Percentiles rank a stretch among this genome's conserved stretches.
Conservation (phyloP, 92 coral and sea anemone species). For the Siderastrea siderea region DNA sequence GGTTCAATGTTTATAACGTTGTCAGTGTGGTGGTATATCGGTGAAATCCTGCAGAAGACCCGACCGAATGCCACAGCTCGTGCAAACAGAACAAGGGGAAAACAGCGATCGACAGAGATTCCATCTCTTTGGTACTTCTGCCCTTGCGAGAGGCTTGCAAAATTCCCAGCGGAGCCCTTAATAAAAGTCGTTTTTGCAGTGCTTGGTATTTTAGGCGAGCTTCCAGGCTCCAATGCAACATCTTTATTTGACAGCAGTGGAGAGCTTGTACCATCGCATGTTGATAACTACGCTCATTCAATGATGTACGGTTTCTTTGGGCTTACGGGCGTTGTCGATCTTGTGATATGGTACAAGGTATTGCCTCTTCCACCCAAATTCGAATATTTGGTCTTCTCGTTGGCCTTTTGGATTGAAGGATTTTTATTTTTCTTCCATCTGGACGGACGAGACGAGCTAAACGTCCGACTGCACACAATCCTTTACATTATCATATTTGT, state of each 20-base stretch:
- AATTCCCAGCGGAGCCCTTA: constrained; percentile 53
- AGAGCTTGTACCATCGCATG: background rate
- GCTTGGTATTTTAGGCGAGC: constrained; percentile 49
- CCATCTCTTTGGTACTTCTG: constrained; percentile 26
- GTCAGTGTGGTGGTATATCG: constrained; percentile 64
- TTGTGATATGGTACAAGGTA: constrained; percentile 32
- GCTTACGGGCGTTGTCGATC: constrained; percentile 59
- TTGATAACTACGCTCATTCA: constrained; percentile 55
- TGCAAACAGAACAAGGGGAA: background rate
- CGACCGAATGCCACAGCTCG: background rate
- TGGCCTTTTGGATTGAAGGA: constrained; percentile 71
- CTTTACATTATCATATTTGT: constrained; percentile 59
- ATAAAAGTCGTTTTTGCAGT: constrained; percentile 33
- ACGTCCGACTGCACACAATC: constrained; percentile 69
- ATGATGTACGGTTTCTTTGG: constrained; percentile 70
- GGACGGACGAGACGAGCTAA: constrained; percentile 67
- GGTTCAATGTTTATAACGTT: constrained; percentile 40
- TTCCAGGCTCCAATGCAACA: background rate
- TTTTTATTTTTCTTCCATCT: constrained; percentile 63
- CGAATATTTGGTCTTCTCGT: constrained; percentile 46
- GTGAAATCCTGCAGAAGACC: constrained; percentile 19
- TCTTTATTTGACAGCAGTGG: constrained; percentile 41
- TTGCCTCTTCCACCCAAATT: constrained; percentile 48
- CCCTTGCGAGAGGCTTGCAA: background rate
- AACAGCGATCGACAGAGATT: background rate